These are phyloP conservation scores for Myotis planiceps DNA, from an alignment of 2,797 vertebrate genomes.

Conservation along the genomic window DNA sequence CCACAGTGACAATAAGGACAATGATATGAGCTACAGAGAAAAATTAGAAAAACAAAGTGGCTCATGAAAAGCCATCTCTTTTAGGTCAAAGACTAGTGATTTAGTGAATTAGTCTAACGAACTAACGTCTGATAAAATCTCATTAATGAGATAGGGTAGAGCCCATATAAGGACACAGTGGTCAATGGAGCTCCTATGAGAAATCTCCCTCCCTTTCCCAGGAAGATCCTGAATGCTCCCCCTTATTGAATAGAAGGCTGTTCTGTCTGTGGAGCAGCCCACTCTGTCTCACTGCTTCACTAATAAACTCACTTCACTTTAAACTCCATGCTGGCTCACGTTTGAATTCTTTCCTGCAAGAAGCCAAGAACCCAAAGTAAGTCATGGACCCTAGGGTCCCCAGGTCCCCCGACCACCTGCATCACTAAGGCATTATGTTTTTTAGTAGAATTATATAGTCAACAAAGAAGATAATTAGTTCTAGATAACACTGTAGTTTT, in stretches of 20 bases:
- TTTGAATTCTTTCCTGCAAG: not conserved
- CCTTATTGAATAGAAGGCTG: not conserved
- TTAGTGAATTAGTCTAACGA: not conserved
- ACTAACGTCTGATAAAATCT: not conserved
- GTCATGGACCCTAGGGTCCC: not conserved
- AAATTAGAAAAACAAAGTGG: not conserved
- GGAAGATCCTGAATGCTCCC: not conserved
- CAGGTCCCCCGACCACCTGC: not conserved
- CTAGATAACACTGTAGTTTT: not conserved
- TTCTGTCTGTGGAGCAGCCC: not conserved
- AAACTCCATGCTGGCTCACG: not conserved
- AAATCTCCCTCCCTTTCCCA: not conserved
- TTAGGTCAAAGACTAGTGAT: not conserved
- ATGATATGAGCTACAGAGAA: not conserved
- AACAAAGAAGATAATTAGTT: constrained; percentile 39
- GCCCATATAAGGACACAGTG: not conserved
- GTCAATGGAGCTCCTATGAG: not conserved
- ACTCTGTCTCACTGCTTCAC: not conserved
- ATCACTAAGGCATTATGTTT: not conserved
- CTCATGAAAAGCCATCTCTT: not conserved
- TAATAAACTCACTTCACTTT: not conserved
- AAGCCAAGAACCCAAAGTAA: not conserved
- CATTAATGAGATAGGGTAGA: not conserved
- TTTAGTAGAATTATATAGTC: not conserved
- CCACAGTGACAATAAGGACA: not conserved